Base-by-base conservation (phyloP, 2,888 invertebrate species). In the Parochlus steinenii region DNA sequence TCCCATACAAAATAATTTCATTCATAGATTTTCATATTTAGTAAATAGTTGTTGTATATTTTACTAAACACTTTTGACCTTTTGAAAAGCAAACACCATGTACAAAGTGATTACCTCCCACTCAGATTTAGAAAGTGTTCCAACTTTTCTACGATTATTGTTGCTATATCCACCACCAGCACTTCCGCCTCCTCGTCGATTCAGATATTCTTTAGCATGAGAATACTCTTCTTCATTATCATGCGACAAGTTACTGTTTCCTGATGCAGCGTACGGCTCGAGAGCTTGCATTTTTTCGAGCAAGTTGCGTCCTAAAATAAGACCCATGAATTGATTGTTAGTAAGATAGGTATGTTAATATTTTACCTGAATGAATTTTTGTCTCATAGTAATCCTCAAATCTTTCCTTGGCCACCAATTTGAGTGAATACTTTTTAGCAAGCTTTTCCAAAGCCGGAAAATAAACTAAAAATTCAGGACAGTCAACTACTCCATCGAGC, bases 391-490 rank as follows among this genome's bases (percentile, higher is more conserved):
- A 90, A 30, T 85, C 77, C 18, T 72, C 71, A 63, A 95, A 93
- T 38, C 70, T 67, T 44, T 71, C 74, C 46, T 71, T 74, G 33
- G 64, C 64, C 1, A 74, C 64, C 43, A 81, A 57, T 48, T 79
- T 71, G 24, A 82, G 56, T 1, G 77, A 80, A 61, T 67, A 77
- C 48, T 75, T 75, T 25, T 65, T 63, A 8, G 77, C 80, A 35
- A 82, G 55, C 49, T 76, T 81, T 26, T 71, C 67, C 37, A 97
- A 64, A 4, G 80, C 67, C 12, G 90, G 85, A 57, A 95, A 87
- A 59, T 97, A 78, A 11, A 97, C 92, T 39, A 99, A 65, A 63
- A 95, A 99, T 56, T 98, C 98, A 2, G 98, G 98, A 56, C 98
- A 99, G 55, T 99, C 79, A 2, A 99, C 97, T 6, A 92, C 92